These are phyloP conservation scores for Sinodicranocentrus sp. DNA, from an alignment of 2,888 invertebrate species.

Conservation along the genomic window DNA sequence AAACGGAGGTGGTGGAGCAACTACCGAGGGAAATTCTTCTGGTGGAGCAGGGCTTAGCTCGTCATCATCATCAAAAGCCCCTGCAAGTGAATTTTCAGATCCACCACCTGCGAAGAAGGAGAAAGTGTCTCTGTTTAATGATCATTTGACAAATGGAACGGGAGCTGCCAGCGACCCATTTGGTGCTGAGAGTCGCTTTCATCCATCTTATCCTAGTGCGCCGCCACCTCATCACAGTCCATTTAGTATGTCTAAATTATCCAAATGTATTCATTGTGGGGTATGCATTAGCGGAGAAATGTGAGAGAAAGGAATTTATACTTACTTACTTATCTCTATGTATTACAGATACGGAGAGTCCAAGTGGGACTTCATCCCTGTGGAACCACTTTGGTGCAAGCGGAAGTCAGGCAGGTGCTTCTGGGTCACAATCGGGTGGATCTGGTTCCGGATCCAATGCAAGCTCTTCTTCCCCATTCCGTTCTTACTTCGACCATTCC, in stretches of 20 bases:
- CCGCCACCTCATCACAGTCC: slow-evolving; percentile 54
- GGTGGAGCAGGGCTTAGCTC: slow-evolving; percentile 2
- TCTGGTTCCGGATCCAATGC: slow-evolving; percentile 31
- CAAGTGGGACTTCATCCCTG: slow-evolving; percentile 22
- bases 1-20: slow-evolving; percentile 6
- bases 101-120: slow-evolving; percentile 73
- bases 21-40: slow-evolving; percentile 9
- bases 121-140: slow-evolving; percentile 68
- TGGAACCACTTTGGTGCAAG: slow-evolving; percentile 56
- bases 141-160: slow-evolving; percentile 62
- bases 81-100: slow-evolving; percentile 48
- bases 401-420: slow-evolving; percentile 6
- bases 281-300: background rate
- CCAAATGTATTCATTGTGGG: background rate
- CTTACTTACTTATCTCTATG: background rate
- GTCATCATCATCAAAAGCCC: background rate
- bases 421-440: background rate
- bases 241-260: slow-evolving; percentile 49
- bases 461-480: slow-evolving; percentile 55
- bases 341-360: slow-evolving; percentile 35
- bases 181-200: slow-evolving; percentile 64
- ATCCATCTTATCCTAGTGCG: slow-evolving; percentile 33
- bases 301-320: too few species aligned
- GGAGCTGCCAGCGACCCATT: slow-evolving; percentile 37
- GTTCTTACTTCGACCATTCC: slow-evolving; percentile 72